phyloP scores from a whole-genome alignment of 2,113 vertebrate genomes.

The Triplophysa rosa region DNA sequence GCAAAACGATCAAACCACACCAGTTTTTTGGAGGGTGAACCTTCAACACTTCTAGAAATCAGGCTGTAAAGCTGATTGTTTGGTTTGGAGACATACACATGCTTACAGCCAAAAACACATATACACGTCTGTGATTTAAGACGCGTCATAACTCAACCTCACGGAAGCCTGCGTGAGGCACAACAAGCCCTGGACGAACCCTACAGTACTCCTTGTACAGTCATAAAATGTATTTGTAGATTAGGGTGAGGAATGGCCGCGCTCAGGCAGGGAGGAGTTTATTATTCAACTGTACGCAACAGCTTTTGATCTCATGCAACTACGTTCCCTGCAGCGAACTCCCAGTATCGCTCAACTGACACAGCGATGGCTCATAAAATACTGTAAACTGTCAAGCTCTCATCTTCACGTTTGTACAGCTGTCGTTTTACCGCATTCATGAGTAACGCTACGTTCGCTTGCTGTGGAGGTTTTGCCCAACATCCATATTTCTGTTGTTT shows the following conservation, averaged over 20 bases:
- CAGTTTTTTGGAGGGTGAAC: background rate
- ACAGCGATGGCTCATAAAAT: slow-evolving; percentile 46
- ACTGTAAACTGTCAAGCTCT: slow-evolving; percentile 38
- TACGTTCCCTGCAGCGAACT: slow-evolving; percentile 20
- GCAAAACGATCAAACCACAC: background rate
- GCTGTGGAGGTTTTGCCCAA: background rate
- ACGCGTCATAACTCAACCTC: background rate
- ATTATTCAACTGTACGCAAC: slow-evolving; percentile 67
- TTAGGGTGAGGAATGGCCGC: background rate
- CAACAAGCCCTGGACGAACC: background rate
- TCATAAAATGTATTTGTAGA: slow-evolving; percentile 13
- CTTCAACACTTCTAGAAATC: slow-evolving; percentile 2
- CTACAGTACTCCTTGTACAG: slow-evolving; percentile 1
- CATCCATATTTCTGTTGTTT: slow-evolving; percentile 23
- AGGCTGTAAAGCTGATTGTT: slow-evolving; percentile 15
- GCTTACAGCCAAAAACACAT: background rate
- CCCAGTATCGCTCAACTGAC: slow-evolving; percentile 40
- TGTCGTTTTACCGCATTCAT: slow-evolving; percentile 32
- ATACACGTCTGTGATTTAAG: background rate
- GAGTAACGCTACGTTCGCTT: background rate
- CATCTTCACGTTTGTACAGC: slow-evolving; percentile 49
- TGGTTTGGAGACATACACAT: background rate
- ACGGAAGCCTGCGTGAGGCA: background rate
- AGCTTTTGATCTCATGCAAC: slow-evolving; percentile 66
- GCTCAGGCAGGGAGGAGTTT: slow-evolving; percentile 61